These are phyloP conservation scores for Bombylius discolor DNA, from an alignment of 2,888 invertebrate genomes.

Conservation along the genomic window DNA sequence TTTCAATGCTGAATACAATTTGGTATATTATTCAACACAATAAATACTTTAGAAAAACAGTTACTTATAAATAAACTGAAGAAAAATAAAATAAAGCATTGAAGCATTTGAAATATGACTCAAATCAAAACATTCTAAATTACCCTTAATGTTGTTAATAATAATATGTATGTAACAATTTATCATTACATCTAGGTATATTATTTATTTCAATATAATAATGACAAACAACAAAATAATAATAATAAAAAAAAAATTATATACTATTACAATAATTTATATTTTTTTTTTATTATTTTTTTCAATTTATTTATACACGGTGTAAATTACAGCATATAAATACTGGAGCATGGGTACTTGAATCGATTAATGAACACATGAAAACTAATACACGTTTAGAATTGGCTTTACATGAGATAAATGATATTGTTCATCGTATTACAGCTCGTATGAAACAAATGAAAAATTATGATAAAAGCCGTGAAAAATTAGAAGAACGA, in stretches of 20 bases:
- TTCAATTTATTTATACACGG: background rate
- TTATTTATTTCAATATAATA: too few species aligned
- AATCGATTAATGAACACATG: conserved; percentile 27
- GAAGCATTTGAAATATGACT: too few species aligned
- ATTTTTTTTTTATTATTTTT: background rate
- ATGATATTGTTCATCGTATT: conserved; percentile 46
- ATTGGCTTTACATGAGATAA: conserved; percentile 46
- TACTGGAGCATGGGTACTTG: conserved; percentile 28
- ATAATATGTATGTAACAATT: too few species aligned
- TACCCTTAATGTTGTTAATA: too few species aligned
- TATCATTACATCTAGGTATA: too few species aligned
- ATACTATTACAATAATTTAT: background rate
- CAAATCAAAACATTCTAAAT: too few species aligned
- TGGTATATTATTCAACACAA: too few species aligned
- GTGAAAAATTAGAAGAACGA: conserved; percentile 43
- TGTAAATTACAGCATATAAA: conserved; percentile 22
- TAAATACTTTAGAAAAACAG: too few species aligned
- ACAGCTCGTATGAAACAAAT: conserved; percentile 46
- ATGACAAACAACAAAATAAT: too few species aligned
- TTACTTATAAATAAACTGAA: too few species aligned
- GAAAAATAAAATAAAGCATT: too few species aligned
- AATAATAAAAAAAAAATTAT: background rate
- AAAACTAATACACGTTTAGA: conserved; percentile 41
- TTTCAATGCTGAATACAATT: too few species aligned
- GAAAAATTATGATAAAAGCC: conserved; percentile 43